Conservation (phyloP, 35 echinoderm and acorn worm species). For the Strongylocentrotus purpuratus region DNA sequence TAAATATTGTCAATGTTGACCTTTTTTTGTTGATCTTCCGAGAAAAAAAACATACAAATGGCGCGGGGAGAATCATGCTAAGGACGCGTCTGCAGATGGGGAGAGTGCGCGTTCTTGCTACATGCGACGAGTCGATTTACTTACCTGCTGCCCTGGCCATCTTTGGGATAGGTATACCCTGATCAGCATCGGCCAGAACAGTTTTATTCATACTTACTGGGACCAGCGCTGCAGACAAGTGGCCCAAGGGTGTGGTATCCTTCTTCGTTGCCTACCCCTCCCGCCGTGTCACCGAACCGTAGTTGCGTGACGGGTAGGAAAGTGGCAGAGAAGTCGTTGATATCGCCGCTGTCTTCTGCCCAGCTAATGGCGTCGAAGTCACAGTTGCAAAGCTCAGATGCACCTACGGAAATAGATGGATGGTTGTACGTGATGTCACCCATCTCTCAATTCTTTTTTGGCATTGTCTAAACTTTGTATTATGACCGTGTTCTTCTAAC, state of each 20-base stretch:
- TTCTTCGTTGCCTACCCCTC: constrained; percentile 54
- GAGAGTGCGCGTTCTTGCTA: not conserved
- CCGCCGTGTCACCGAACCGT: constrained; percentile 70
- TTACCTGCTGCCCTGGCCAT: not conserved
- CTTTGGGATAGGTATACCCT: not conserved
- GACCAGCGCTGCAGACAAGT: constrained; percentile 59
- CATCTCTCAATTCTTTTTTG: no score
- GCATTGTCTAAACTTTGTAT: no score
- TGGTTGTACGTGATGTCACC: no score
- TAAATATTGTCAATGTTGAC: not conserved
- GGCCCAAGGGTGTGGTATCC: constrained; percentile 62
- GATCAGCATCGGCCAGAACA: not conserved
- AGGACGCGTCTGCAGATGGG: not conserved
- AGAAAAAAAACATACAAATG: not conserved
- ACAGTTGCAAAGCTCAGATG: constrained; percentile 69
- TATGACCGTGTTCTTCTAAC: no score
- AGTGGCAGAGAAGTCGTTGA: constrained; percentile 48
- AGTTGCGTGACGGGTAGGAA: constrained; percentile 73
- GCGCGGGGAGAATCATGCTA: not conserved
- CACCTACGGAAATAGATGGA: not conserved
- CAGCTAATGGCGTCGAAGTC: constrained; percentile 42
- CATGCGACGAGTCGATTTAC: not conserved
- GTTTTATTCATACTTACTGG: constrained; percentile 51
- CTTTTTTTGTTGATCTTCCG: not conserved
- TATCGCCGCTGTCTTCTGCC: constrained; percentile 52